These are phyloP conservation scores for Carcharodon carcharias DNA, from an alignment of 2,797 vertebrate genomes.

Conservation along the genomic window DNA sequence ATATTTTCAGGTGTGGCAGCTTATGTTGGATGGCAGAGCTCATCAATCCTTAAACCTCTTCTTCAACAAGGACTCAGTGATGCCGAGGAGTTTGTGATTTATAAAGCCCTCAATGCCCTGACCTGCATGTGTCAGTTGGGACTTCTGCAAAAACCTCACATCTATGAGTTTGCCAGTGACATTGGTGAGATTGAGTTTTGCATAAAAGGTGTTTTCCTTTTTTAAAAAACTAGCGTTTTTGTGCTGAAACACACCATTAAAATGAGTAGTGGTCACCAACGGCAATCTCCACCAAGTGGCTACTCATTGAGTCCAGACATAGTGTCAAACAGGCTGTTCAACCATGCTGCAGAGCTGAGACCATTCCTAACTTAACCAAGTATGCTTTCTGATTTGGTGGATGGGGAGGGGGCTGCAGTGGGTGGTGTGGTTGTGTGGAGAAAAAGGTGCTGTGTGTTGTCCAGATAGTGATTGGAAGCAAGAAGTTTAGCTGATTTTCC, in stretches of 20 bases:
- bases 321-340: not conserved
- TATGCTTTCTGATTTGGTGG: not conserved
- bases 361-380: not conserved
- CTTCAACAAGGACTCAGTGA: slow-evolving; percentile 94
- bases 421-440: too few relatives aligned
- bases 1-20: slow-evolving; percentile 79
- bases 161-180: slow-evolving; percentile 93
- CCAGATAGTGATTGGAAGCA: not conserved
- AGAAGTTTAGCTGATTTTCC: not conserved
- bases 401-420: not conserved
- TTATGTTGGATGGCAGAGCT: slow-evolving; percentile 97
- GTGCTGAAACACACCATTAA: not conserved
- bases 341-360: not conserved
- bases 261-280: not conserved
- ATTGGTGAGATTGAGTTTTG: slow-evolving; percentile 67
- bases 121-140: slow-evolving; percentile 96
- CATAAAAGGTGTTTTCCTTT: slow-evolving; percentile 74
- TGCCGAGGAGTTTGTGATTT: slow-evolving; percentile 96
- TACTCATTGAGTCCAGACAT: not conserved
- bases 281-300: not conserved
- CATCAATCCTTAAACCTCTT: slow-evolving; percentile 89
- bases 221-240: not conserved
- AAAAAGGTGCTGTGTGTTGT: too few relatives aligned
- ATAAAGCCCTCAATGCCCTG: slow-evolving; percentile 88
- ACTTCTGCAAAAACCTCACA: slow-evolving; percentile 88